These are phyloP conservation scores for Pygathrix nemaeus DNA, from an alignment of 2,113 vertebrate species.

Conservation along the genomic window DNA sequence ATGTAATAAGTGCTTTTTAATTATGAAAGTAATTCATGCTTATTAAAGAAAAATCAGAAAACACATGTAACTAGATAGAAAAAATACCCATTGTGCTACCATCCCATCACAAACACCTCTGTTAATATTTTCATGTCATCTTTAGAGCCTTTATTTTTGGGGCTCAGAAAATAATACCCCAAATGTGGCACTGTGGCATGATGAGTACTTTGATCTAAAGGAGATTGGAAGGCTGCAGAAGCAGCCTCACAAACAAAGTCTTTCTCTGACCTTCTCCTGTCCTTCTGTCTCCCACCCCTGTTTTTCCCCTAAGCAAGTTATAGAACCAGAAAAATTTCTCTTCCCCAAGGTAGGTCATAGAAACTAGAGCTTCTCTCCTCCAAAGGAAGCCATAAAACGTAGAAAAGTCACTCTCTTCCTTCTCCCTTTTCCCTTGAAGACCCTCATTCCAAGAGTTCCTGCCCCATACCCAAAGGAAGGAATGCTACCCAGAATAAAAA, in stretches of 20 bases:
- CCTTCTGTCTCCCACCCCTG: neutral
- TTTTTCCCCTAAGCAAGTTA: neutral
- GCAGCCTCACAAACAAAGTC: neutral
- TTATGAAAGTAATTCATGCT: constrained; percentile 51
- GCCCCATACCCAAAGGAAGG: neutral
- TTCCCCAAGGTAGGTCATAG: neutral
- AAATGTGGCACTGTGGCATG: neutral
- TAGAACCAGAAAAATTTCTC: neutral
- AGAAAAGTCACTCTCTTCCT: neutral
- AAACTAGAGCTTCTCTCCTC: neutral
- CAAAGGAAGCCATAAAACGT: neutral
- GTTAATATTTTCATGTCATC: constrained; percentile 6
- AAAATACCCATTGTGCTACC: neutral
- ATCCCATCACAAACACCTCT: neutral
- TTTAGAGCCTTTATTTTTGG: neutral
- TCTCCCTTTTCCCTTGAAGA: neutral
- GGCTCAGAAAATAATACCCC: neutral
- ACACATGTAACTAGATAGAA: constrained; percentile 18
- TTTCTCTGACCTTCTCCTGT: neutral
- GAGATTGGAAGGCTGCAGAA: neutral
- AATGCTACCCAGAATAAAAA: neutral
- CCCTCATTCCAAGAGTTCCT: neutral
- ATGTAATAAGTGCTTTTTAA: constrained; percentile 37
- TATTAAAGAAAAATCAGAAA: constrained; percentile 38
- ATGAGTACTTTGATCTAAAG: neutral